These are phyloP conservation scores for Aurelia aurita complex sp. Pacific DNA, from an alignment of 30 jellyfish, hydroid and myxozoan species.

Conservation along the genomic window DNA sequence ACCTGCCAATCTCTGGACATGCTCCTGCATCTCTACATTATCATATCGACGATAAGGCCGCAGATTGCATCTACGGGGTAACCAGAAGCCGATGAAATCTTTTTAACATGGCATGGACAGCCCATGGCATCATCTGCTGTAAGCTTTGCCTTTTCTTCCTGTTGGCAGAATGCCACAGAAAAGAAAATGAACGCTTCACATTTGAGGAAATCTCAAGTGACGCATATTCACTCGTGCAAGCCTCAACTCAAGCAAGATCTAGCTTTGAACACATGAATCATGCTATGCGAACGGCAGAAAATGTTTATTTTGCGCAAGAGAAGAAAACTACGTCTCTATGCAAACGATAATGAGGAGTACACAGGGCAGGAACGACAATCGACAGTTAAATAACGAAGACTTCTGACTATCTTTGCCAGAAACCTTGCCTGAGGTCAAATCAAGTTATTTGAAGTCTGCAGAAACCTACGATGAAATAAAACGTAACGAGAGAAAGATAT, in stretches of 20 bases:
- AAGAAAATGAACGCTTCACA: constrained; percentile 9
- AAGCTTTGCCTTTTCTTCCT: constrained; percentile 9
- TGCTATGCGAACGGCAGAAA: too few species aligned
- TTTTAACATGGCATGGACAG: constrained; percentile 33
- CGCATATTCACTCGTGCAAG: neutral
- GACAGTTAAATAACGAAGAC: neutral
- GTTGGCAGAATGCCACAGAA: constrained; percentile 26
- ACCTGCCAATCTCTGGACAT: constrained; percentile 12
- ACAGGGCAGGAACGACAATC: neutral
- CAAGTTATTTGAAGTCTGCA: neutral
- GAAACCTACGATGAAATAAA: too few species aligned
- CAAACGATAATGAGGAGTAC: neutral
- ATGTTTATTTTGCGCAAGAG: neutral
- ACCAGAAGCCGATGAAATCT: neutral
- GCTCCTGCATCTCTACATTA: neutral
- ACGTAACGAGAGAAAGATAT: too few species aligned
- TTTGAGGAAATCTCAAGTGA: constrained; percentile 15
- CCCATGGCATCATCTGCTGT: constrained; percentile 20
- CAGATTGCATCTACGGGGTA: neutral
- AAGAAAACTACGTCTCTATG: neutral
- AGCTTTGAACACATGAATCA: neutral
- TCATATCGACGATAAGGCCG: neutral
- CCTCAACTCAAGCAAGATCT: constrained; percentile 1
- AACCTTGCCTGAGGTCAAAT: neutral
- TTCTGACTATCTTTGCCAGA: neutral